Conservation (phyloP, 37 sponge, comb jelly and placozoan genomes). For the Haliclona indistincta region DNA sequence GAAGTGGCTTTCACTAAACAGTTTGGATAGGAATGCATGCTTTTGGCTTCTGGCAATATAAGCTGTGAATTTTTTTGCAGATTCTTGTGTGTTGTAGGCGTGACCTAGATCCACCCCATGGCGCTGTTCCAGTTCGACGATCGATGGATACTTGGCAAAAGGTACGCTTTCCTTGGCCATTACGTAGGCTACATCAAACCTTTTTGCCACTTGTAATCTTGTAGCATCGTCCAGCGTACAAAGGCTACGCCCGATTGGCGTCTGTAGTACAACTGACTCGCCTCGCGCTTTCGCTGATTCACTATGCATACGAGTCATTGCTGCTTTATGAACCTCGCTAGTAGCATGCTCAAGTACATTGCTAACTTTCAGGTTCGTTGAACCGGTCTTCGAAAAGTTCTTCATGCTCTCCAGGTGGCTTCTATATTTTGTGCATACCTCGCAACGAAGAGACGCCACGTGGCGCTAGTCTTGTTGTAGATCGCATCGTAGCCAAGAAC, state of each 20-base stretch:
- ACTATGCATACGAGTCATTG: conserved; percentile 19
- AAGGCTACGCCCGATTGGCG: conserved; percentile 41
- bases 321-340: conserved; percentile 39
- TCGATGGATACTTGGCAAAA: conserved; percentile 40
- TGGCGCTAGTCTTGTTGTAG: conserved; percentile 13
- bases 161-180: conserved; percentile 45
- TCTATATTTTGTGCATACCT: conserved; percentile 35
- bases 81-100: conserved; percentile 37
- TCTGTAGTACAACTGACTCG: conserved; percentile 11
- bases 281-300: conserved; percentile 27
- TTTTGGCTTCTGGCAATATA: conserved; percentile 48
- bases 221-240: conserved; percentile 12
- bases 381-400: conserved; percentile 49
- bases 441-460: conserved; percentile 42
- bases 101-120: conserved; percentile 66
- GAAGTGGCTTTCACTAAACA: conserved; percentile 17
- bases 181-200: conserved; percentile 36
- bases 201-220: conserved; percentile 13
- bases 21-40: background rate
- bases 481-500: conserved; percentile 53
- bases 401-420: conserved; percentile 20
- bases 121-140: conserved; percentile 31
- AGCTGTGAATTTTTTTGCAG: conserved; percentile 26
- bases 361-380: conserved; percentile 63
- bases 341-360: conserved; percentile 59